Conservation (phyloP, 23 tunicate genomes). For the Ciona savignyi region DNA sequence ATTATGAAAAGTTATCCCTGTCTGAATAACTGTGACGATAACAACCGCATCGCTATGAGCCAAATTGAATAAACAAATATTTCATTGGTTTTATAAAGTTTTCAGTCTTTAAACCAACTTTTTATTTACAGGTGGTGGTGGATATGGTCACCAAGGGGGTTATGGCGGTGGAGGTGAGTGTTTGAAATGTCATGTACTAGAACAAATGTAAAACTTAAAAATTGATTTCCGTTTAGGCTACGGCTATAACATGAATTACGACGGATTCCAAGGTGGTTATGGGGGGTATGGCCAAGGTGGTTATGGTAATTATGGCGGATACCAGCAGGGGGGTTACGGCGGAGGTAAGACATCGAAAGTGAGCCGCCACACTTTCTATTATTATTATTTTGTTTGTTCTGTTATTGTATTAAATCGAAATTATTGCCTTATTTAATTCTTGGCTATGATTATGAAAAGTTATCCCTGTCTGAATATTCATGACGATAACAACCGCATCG, state of each 20-base stretch:
- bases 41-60: constrained; percentile 85
- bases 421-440: background rate
- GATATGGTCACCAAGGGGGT: constrained; percentile 32
- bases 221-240: constrained; percentile 38
- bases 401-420: background rate
- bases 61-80: background rate
- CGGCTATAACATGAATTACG: constrained; percentile 27
- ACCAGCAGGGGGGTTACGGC: constrained; percentile 58
- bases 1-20: constrained; percentile 76
- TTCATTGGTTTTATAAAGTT: background rate
- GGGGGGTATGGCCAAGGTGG: constrained; percentile 28
- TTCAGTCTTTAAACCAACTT: background rate
- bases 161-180: background rate
- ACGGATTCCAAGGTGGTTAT: constrained; percentile 15
- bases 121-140: background rate
- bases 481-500: constrained; percentile 72
- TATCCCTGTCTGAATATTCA: constrained; percentile 58
- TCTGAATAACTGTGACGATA: constrained; percentile 53
- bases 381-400: constrained; percentile 1
- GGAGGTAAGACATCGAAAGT: constrained; percentile 85
- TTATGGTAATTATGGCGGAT: constrained; percentile 54
- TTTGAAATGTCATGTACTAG: background rate
- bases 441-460: constrained; percentile 63
- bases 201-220: background rate
- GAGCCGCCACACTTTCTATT: constrained; percentile 62